phyloP scores from a whole-genome alignment of 2,113 vertebrate species.

The Nycticebus coucang region DNA sequence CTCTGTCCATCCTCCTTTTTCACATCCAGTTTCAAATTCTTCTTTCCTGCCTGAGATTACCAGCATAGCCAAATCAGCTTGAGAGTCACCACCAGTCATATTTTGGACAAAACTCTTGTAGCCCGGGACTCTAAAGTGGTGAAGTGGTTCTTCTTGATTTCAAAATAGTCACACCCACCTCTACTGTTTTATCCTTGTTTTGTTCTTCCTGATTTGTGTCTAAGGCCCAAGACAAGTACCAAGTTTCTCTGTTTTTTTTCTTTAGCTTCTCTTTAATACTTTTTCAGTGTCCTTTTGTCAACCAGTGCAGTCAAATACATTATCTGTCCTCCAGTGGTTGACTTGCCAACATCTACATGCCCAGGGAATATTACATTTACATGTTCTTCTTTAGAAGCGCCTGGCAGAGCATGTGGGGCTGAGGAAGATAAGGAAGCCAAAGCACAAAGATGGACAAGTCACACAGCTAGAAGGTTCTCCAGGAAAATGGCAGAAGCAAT shows the following conservation, averaged over 20 bases:
- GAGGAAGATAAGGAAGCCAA: too few relatives aligned
- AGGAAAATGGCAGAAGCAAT: constrained; percentile 86
- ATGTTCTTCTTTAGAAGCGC: too few relatives aligned
- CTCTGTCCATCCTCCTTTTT: constrained; percentile 97
- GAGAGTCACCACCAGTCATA: constrained; percentile 99
- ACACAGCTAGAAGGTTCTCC: background rate
- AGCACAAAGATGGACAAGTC: too few relatives aligned
- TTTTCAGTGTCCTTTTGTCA: constrained; percentile 98
- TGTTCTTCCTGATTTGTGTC: too few relatives aligned
- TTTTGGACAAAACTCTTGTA: constrained; percentile 99
- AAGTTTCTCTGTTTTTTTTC: constrained; percentile 99
- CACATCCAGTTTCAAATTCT: constrained; percentile 99
- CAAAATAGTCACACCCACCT: constrained; percentile 94
- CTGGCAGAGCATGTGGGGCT: too few relatives aligned
- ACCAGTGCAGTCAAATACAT: constrained; percentile 98
- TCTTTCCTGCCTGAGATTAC: constrained; percentile 98
- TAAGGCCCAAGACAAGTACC: constrained; percentile 81
- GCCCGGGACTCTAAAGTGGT: constrained; percentile 98
- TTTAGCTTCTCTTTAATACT: constrained; percentile 99
- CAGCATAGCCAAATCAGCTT: constrained; percentile 97
- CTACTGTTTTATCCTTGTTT: too few relatives aligned
- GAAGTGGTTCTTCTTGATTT: constrained; percentile 98
- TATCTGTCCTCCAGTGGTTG: background rate
- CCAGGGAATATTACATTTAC: background rate
- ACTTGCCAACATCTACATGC: background rate